These are phyloP conservation scores for Panzeria rudis DNA, from an alignment of 2,888 invertebrate species.

Conservation along the genomic window DNA sequence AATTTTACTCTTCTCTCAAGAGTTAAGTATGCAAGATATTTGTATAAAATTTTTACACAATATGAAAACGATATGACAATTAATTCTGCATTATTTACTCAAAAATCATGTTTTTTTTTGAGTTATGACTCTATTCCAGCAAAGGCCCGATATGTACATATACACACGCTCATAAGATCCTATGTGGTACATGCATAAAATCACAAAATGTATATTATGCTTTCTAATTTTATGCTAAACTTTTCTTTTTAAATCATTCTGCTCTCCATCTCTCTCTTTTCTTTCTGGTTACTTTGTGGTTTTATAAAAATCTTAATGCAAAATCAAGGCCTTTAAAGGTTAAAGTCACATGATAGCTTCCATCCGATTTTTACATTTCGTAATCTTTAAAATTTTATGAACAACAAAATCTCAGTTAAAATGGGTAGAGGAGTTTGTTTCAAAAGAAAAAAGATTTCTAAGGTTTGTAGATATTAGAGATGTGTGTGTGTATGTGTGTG, in stretches of 20 bases:
- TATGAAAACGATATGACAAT: too few species aligned
- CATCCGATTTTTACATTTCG: background rate
- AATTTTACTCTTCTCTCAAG: too few species aligned
- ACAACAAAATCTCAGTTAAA: background rate
- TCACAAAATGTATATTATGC: conserved; percentile 11
- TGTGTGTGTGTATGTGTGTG: background rate
- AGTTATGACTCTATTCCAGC: too few species aligned
- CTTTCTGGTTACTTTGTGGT: background rate
- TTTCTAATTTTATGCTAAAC: conserved; percentile 15
- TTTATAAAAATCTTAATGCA: background rate
- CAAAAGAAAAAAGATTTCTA: too few species aligned
- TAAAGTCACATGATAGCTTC: background rate
- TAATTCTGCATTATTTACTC: too few species aligned
- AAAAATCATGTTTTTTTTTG: too few species aligned
- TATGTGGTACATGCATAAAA: background rate
- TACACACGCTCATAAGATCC: background rate
- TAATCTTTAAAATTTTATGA: background rate
- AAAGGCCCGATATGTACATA: too few species aligned
- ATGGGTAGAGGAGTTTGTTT: background rate
- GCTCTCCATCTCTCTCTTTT: background rate
- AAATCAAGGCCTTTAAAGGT: conserved; percentile 25
- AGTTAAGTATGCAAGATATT: too few species aligned
- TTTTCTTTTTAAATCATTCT: background rate
- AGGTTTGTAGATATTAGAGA: too few species aligned
- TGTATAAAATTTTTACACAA: too few species aligned